Evolutionary conservation across 1,140 invertebrate genomes (phyloP), one percentile per base, ranked within the genome.

Genomic region (Drosophila simulans): DNA sequence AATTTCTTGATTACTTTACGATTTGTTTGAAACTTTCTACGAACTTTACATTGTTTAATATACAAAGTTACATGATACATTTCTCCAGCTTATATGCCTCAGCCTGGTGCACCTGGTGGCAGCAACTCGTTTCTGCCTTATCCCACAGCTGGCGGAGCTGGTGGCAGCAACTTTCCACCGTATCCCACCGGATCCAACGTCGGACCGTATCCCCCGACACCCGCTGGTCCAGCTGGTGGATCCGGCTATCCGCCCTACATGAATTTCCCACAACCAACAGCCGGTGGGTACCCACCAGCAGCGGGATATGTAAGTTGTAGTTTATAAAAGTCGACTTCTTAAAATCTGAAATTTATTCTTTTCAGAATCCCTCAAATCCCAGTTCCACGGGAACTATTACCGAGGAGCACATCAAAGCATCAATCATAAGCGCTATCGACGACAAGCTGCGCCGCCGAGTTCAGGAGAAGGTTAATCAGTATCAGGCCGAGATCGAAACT

Each of bases 381-480:
- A 86, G 71, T n/a, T 89, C 90, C 22, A 92, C 91, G 13, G 96
- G 96, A 13, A 98, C 97, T 13, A 98, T 99, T 45, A 97, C 97
- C 43, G 97, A 99, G 89, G 98, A 98, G 91, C 98, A 99, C 91
- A 97, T 99, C 49, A 95, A 97, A 88, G 97, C 96, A 43, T 99
- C 98, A 25, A 93, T 99, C 10, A 92, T 99, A 2, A 98, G 97
- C 51, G 98, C 98, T 15, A 97, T 99, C 1, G 97, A 98, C 93
- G 98, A 99, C 91, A 99, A 98, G 93, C 81, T 99, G 54, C 95
- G 96, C 79, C 90, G 97, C 59, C 94, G 96, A 64, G 94, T 99
- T 45, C 95, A 97, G 69, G 98, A 99, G 91, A 96, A 97, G 85
- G 96, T 97, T 77, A 96, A 96, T 69, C 97, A 98, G 92, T 95